These are phyloP conservation scores for Pseudorhombus dupliciocellatus DNA, from an alignment of 2,113 vertebrate genomes.

Conservation along the genomic window DNA sequence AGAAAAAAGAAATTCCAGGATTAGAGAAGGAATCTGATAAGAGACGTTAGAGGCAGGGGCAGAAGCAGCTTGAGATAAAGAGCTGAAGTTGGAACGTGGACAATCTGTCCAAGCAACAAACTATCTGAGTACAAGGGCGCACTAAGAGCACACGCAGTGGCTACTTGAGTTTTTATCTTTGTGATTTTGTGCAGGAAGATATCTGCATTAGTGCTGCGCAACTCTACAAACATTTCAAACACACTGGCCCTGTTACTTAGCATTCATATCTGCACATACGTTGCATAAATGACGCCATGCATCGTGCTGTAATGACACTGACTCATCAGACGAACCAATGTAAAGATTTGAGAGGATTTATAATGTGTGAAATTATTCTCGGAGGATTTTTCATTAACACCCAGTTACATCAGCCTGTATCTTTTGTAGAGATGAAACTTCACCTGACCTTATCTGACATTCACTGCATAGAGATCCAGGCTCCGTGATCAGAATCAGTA, in stretches of 20 bases:
- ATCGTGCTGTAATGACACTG: background rate
- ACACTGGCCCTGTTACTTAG: background rate
- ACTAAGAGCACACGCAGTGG: too few relatives aligned
- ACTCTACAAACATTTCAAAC: too few relatives aligned
- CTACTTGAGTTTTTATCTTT: too few relatives aligned
- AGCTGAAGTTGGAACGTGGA: too few relatives aligned
- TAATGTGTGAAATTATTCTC: slow-evolving; percentile 9
- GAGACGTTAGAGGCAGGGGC: too few relatives aligned
- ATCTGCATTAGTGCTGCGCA: too few relatives aligned
- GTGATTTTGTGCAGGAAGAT: too few relatives aligned
- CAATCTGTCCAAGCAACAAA: too few relatives aligned
- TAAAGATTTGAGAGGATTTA: slow-evolving; percentile 4
- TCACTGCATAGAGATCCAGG: background rate
- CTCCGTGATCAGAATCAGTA: background rate
- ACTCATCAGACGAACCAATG: background rate
- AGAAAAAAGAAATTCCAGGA: too few relatives aligned
- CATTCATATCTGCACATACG: background rate
- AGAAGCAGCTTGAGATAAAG: too few relatives aligned
- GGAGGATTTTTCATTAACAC: slow-evolving; percentile 1
- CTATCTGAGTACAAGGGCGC: too few relatives aligned
- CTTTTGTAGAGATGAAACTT: background rate
- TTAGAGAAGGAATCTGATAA: too few relatives aligned
- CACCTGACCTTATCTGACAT: background rate
- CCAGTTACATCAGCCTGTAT: slow-evolving; percentile 9
- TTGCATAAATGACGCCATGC: background rate